Conservation (phyloP, 2,797 vertebrate genomes). For the Pteropus rufus region DNA sequence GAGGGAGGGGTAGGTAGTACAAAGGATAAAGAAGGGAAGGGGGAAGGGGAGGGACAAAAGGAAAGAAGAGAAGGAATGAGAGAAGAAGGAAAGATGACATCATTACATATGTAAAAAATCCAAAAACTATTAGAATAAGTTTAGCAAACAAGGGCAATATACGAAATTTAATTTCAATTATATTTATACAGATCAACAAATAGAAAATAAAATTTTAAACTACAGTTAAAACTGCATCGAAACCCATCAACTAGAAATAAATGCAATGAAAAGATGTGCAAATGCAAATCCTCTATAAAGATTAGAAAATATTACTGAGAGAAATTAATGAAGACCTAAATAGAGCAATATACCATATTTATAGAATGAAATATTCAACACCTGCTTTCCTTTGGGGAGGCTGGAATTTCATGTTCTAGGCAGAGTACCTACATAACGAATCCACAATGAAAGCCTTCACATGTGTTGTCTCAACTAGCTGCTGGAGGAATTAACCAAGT, state of each 20-base stretch:
- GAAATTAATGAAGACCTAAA: background rate
- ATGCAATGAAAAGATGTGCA: background rate
- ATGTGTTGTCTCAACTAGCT: background rate
- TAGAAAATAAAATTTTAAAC: background rate
- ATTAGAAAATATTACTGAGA: background rate
- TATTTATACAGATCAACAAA: background rate
- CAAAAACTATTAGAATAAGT: background rate
- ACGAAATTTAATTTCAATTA: background rate
- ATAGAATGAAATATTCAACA: background rate
- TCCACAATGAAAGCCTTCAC: background rate
- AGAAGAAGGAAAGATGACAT: background rate
- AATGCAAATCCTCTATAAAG: background rate
- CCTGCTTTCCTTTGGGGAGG: background rate
- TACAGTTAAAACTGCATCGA: background rate
- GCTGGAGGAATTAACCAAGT: background rate
- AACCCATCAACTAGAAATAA: background rate
- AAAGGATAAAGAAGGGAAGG: background rate
- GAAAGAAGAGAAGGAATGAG: no score
- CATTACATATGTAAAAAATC: background rate
- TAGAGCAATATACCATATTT: background rate
- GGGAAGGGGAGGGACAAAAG: background rate
- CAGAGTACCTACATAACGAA: background rate
- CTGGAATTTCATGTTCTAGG: background rate
- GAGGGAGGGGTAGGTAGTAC: no score
- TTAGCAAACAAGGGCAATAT: background rate